Evolutionary conservation across 1,140 invertebrate genomes (phyloP).

Genomic region (Schmidtea mediterranea): DNA sequence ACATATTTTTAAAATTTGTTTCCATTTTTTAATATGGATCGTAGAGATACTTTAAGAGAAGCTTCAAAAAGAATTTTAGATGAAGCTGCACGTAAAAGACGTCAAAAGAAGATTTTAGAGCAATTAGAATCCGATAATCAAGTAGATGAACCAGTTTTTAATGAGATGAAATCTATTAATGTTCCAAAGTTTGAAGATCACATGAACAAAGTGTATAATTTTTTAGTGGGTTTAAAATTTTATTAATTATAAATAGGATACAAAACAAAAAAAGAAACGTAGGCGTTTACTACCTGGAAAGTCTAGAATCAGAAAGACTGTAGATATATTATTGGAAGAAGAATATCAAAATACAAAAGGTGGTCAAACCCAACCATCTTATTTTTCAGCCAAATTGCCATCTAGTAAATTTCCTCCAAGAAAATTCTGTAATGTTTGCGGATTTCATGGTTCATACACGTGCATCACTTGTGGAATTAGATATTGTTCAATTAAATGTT

Average conservation of each 20-base stretch:
- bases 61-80: not conserved
- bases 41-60: conserved; percentile 2
- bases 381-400: not conserved
- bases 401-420: not conserved
- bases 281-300: not conserved
- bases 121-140: conserved; percentile 2
- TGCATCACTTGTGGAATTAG: conserved; percentile 2
- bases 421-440: conserved; percentile 4
- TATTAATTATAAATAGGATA: not conserved
- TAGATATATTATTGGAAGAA: not conserved
- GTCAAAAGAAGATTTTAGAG: not conserved
- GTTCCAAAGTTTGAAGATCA: conserved; percentile 2
- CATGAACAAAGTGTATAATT: too few species aligned
- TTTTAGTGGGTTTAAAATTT: too few species aligned
- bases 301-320: not conserved
- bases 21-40: too few species aligned
- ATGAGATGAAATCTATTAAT: not conserved
- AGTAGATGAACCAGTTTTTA: not conserved
- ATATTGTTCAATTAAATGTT: conserved; percentile 4
- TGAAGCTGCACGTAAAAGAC: not conserved
- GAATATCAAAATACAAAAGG: not conserved
- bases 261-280: not conserved
- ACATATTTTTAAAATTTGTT: too few species aligned
- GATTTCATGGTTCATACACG: not conserved
- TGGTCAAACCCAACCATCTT: not conserved